Conservation (phyloP, 2,888 invertebrate species). For the Tipula helvola region DNA sequence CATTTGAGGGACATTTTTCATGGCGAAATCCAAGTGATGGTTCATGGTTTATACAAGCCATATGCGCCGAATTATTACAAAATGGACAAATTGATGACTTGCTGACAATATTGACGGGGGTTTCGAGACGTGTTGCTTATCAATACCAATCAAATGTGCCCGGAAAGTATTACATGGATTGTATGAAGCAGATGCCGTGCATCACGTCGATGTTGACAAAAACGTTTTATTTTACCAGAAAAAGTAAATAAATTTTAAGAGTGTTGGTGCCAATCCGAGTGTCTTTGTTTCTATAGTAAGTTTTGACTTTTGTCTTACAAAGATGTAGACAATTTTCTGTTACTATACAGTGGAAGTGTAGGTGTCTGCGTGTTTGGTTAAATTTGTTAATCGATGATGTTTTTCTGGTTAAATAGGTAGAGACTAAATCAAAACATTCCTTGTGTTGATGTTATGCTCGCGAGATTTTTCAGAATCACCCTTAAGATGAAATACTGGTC, state of each 20-base stretch:
- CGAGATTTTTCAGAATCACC: no score
- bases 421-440: no score
- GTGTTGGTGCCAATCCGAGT: no score
- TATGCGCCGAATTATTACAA: constrained; percentile 44
- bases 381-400: no score
- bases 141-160: constrained; percentile 46
- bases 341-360: no score
- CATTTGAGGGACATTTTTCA: constrained; percentile 53
- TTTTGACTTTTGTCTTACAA: neutral
- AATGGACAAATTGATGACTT: constrained; percentile 42
- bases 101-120: constrained; percentile 47
- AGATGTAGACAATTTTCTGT: no score
- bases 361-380: no score
- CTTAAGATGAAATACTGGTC: no score
- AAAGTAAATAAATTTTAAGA: neutral
- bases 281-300: neutral
- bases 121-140: constrained; percentile 49
- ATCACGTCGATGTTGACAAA: constrained; percentile 54
- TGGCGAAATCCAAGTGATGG: constrained; percentile 53
- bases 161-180: constrained; percentile 23
- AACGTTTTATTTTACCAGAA: constrained; percentile 13
- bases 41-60: constrained; percentile 60
- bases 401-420: no score
- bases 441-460: no score
- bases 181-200: constrained; percentile 55